Conservation (phyloP, 1,140 invertebrate species). For the Heliothis subflexa region DNA sequence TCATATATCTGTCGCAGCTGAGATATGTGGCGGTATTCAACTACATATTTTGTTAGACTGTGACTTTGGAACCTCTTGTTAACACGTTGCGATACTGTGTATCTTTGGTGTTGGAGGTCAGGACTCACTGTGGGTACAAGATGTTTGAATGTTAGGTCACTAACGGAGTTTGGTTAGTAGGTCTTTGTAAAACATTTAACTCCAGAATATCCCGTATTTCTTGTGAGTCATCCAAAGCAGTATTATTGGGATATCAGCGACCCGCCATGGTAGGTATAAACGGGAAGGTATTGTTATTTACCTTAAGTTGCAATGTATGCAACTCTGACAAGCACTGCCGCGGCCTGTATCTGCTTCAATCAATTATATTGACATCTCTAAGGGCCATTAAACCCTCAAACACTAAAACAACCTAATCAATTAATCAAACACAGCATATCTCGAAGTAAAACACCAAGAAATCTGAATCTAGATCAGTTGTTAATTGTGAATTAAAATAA, state of each 20-base stretch:
- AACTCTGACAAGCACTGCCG: too few species aligned
- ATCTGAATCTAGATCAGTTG: background rate
- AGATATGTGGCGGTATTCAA: slow-evolving; percentile 29
- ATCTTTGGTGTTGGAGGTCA: slow-evolving; percentile 10
- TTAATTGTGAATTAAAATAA: slow-evolving; percentile 30
- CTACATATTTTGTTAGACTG: slow-evolving; percentile 19
- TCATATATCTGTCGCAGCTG: slow-evolving; percentile 37
- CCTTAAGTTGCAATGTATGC: too few species aligned
- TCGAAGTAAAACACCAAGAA: background rate
- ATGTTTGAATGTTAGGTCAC: slow-evolving; percentile 2
- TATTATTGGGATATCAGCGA: too few species aligned
- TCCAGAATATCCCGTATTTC: too few species aligned
- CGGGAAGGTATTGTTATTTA: too few species aligned
- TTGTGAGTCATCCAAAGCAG: too few species aligned
- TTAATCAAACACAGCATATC: slow-evolving; percentile 13
- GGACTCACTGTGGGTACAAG: background rate
- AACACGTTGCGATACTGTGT: slow-evolving; percentile 29
- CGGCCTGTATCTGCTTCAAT: too few species aligned
- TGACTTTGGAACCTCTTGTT: slow-evolving; percentile 25
- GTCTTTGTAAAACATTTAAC: background rate
- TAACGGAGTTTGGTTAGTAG: slow-evolving; percentile 7
- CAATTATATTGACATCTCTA: too few species aligned
- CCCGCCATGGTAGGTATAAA: too few species aligned
- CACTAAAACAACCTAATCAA: background rate
- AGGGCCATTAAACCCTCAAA: background rate